phyloP scores from a whole-genome alignment of 2,113 vertebrate genomes.

The Coturnix japonica region DNA sequence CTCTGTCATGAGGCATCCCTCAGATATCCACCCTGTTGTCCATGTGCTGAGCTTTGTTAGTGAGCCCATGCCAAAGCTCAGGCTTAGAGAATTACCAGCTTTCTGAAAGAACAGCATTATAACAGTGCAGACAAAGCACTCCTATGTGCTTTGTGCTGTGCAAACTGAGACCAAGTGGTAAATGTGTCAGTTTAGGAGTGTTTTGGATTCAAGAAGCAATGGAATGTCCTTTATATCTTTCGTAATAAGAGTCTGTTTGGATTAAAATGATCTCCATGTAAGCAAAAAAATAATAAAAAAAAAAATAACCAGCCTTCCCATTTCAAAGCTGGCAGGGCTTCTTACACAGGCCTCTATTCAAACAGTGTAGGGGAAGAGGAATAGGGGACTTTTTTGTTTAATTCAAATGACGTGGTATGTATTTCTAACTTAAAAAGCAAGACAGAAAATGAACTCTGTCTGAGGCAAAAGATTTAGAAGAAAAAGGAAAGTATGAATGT shows the following conservation, averaged over 20 bases:
- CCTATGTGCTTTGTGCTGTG: conserved; percentile 59
- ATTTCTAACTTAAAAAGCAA: conserved; percentile 62
- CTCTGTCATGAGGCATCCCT: conserved; percentile 35
- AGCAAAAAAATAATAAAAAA: conserved; percentile 61
- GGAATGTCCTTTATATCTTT: conserved; percentile 65
- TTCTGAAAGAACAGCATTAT: conserved; percentile 59
- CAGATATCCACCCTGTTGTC: neutral
- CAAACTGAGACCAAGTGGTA: conserved; percentile 55
- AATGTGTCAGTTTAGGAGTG: conserved; percentile 51
- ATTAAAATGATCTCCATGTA: conserved; percentile 65
- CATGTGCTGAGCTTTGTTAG: conserved; percentile 26
- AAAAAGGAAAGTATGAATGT: conserved; percentile 55
- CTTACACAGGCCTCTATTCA: conserved; percentile 57
- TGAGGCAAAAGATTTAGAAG: conserved; percentile 52
- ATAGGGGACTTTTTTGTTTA: conserved; percentile 63
- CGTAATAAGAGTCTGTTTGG: conserved; percentile 59
- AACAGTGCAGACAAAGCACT: conserved; percentile 44
- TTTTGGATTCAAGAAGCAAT: conserved; percentile 42
- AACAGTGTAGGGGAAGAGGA: conserved; percentile 41
- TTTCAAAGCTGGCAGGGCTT: conserved; percentile 58
- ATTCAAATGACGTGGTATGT: conserved; percentile 41
- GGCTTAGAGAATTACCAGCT: conserved; percentile 37
- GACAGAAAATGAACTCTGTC: conserved; percentile 47
- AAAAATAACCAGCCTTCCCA: conserved; percentile 44
- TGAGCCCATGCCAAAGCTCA: conserved; percentile 10